Evolutionary conservation across 2,797 vertebrate species (phyloP), one percentile per base, ranked within the genome.

Genomic region (Tokudaia muenninki): DNA sequence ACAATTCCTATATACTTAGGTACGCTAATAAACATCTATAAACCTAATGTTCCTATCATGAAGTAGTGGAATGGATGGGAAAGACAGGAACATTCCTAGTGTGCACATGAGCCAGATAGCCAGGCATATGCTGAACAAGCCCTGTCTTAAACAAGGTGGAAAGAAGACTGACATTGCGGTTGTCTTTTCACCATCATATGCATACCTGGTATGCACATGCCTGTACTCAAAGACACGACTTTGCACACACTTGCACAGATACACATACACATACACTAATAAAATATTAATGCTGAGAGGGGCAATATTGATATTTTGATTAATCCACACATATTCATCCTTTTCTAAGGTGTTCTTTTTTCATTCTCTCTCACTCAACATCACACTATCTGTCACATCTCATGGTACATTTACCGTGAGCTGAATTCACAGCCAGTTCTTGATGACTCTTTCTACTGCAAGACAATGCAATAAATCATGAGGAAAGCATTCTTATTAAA

Each of bases 401-500:
- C 87, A 79, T 87, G 65, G 61, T 77, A 61, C 65, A 47, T 90
- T 97, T 84, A 79, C 86, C 74, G 19, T 80, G 77, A 92, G 94
- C 94, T 74, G 95, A 96, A 84, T 70, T 87, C 92, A 82, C 74
- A 72, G 94, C 91, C 1, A 50, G 91, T 97, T 97, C 86, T 82
- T 95, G 86, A 93, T 78, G 47, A 96, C 65, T 89, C 74, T 94
- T 97, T 97, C 88, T 70, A 80, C 90, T 55, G 44, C 2, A 77
- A 94, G 44, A 96, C 80, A 97, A 81, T 50, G 5, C 81, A 97
- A 97, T 92, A 95, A 96, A 98, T 97, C 92, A 96, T 5, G 70
- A 78, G 31, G 90, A 92, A 96, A 89, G 67, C 9, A 80, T 0
- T 12, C 72, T 95, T 93, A n/a, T 94, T 97, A 98, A 97, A 94